Percentiles rank a stretch among this genome's conserved stretches.
These are phyloP conservation scores for Pemphredon lugubris DNA, from an alignment of 2,888 invertebrate genomes.

Conservation along the genomic window DNA sequence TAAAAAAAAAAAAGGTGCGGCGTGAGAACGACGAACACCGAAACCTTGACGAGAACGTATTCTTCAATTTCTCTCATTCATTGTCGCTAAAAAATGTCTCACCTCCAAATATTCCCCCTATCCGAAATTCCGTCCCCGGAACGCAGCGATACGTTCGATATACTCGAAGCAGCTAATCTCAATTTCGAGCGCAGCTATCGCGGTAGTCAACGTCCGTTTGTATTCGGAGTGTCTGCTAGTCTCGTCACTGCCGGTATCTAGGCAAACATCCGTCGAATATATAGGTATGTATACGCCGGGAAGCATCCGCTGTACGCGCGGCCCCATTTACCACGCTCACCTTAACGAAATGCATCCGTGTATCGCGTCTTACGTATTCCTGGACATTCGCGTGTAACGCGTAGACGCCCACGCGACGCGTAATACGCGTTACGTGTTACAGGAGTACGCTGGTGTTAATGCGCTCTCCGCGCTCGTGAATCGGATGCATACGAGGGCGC, in stretches of 20 bases:
- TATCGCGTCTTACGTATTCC: constrained; percentile 20
- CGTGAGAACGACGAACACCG: too few relatives aligned
- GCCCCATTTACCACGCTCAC: background rate
- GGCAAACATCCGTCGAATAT: background rate
- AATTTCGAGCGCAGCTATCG: too few relatives aligned
- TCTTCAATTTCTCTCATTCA: too few relatives aligned
- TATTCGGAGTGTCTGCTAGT: background rate
- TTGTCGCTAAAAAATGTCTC: too few relatives aligned
- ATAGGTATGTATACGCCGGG: too few relatives aligned
- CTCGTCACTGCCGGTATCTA: background rate
- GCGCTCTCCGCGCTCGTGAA: constrained; percentile 17
- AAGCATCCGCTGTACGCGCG: background rate
- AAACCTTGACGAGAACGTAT: too few relatives aligned
- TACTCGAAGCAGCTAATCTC: too few relatives aligned
- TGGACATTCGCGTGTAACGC: constrained; percentile 25
- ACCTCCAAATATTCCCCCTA: too few relatives aligned
- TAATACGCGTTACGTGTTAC: constrained; percentile 8
- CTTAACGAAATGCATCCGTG: constrained; percentile 9
- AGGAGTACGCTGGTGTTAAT: constrained; percentile 36
- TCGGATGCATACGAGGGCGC: constrained; percentile 8
- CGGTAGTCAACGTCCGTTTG: background rate
- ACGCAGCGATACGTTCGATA: too few relatives aligned
- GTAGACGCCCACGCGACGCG: constrained; percentile 6
- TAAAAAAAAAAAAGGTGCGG: too few relatives aligned
- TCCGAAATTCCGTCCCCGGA: too few relatives aligned